phyloP scores from a whole-genome alignment of 2,797 vertebrate species.

The Thunnus albacares region DNA sequence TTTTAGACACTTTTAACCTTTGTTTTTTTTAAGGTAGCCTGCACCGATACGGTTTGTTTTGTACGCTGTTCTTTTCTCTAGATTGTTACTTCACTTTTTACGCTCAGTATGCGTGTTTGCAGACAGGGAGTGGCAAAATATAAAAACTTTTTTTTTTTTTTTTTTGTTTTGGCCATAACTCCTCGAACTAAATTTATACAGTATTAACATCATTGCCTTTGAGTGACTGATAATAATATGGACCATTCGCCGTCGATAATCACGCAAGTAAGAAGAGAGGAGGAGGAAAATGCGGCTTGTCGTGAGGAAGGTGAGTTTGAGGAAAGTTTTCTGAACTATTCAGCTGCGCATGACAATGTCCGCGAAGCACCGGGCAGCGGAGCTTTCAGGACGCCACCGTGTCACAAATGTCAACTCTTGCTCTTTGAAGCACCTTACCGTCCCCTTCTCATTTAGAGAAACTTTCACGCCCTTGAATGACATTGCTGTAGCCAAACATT shows the following conservation, averaged over 20 bases:
- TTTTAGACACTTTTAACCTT: background rate
- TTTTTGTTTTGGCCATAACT: constrained; percentile 43
- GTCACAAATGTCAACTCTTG: background rate
- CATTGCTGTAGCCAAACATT: background rate
- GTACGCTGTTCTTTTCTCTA: constrained; percentile 32
- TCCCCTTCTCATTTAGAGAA: accelerated
- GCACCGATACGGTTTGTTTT: background rate
- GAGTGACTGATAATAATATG: constrained; percentile 77
- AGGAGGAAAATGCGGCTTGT: constrained; percentile 86
- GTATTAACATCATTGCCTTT: background rate
- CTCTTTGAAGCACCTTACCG: background rate
- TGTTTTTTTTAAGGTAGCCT: background rate
- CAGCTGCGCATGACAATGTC: constrained; percentile 60
- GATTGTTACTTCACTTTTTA: constrained; percentile 8
- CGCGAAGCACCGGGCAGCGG: constrained; percentile 19
- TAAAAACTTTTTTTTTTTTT: constrained; percentile 52
- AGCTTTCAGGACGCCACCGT: constrained; percentile 2
- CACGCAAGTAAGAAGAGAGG: constrained; percentile 90
- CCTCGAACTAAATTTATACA: constrained; percentile 22
- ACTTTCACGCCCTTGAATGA: background rate
- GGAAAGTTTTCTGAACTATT: constrained; percentile 56
- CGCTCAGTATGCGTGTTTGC: constrained; percentile 67
- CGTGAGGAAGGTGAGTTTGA: constrained; percentile 89
- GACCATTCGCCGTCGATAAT: constrained; percentile 90
- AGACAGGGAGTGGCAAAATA: constrained; percentile 75